These are phyloP conservation scores for Dynastes maya DNA, from an alignment of 2,888 invertebrate genomes.

Conservation along the genomic window DNA sequence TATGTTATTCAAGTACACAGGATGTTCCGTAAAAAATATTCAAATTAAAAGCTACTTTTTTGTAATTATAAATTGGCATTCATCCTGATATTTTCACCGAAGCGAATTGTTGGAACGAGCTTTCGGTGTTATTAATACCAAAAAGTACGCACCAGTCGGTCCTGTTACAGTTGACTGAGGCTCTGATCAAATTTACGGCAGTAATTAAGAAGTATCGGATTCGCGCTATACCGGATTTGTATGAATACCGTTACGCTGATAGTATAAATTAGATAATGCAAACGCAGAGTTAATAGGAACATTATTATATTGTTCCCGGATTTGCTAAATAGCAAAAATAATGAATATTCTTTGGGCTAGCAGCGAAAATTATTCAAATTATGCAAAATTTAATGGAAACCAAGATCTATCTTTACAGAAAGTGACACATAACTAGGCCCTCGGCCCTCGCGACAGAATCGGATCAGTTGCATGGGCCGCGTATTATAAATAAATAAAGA, in stretches of 20 bases:
- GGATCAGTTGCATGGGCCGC: no score
- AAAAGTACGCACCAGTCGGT: not conserved
- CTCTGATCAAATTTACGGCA: constrained; percentile 23
- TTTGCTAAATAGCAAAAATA: not conserved
- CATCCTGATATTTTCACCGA: not conserved
- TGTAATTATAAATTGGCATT: not conserved
- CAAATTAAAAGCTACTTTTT: not conserved
- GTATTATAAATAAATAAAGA: no score
- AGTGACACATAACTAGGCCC: no score
- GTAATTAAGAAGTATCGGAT: constrained; percentile 14
- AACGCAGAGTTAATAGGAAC: constrained; percentile 7
- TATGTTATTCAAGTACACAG: not conserved
- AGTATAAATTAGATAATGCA: constrained; percentile 2
- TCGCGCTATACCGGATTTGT: constrained; percentile 6
- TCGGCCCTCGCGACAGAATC: no score
- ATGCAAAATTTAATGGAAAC: no score
- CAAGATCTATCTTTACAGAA: no score
- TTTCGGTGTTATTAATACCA: not conserved
- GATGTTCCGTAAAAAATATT: not conserved
- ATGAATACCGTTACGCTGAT: constrained; percentile 20
- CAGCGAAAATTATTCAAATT: no score
- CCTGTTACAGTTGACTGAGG: not conserved
- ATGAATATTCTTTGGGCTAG: no score
- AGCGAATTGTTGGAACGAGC: not conserved
- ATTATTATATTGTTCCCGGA: constrained; percentile 19